Conservation (phyloP, 2,113 vertebrate genomes). For the Indicator indicator region DNA sequence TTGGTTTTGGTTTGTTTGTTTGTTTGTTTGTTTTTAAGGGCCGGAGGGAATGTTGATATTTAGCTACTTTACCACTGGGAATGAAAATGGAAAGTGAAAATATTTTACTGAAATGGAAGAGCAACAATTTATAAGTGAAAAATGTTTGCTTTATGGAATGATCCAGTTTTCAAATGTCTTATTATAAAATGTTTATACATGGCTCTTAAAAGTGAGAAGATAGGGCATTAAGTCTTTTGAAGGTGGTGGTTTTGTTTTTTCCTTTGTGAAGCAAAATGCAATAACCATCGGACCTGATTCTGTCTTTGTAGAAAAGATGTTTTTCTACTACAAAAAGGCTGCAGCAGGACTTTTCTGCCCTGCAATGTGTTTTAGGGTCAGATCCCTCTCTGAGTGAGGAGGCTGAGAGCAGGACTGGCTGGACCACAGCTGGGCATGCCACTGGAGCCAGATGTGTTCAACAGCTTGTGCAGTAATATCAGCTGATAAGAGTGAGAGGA, state of each 20-base stretch:
- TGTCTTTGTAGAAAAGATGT: not conserved
- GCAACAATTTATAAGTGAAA: not conserved
- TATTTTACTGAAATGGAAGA: not conserved
- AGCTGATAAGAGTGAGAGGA: too few relatives aligned
- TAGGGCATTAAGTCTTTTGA: not conserved
- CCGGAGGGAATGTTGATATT: not conserved
- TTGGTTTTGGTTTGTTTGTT: too few relatives aligned
- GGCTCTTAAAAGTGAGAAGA: not conserved
- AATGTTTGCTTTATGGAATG: not conserved
- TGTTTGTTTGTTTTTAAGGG: not conserved
- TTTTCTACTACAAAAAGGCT: not conserved
- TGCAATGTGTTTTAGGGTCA: fast-evolving
- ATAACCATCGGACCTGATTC: not conserved
- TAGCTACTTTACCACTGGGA: not conserved
- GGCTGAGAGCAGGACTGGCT: not conserved
- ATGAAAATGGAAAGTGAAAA: not conserved
- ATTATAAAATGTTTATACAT: not conserved
- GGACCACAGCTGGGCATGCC: not conserved
- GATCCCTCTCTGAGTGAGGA: not conserved
- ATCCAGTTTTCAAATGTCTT: not conserved
- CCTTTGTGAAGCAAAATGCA: not conserved
- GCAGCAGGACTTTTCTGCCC: not conserved
- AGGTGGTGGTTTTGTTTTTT: not conserved
- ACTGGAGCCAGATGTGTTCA: not conserved
- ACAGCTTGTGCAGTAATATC: not conserved